Conservation (phyloP, 2,797 vertebrate genomes). For the Brotula barbata region DNA sequence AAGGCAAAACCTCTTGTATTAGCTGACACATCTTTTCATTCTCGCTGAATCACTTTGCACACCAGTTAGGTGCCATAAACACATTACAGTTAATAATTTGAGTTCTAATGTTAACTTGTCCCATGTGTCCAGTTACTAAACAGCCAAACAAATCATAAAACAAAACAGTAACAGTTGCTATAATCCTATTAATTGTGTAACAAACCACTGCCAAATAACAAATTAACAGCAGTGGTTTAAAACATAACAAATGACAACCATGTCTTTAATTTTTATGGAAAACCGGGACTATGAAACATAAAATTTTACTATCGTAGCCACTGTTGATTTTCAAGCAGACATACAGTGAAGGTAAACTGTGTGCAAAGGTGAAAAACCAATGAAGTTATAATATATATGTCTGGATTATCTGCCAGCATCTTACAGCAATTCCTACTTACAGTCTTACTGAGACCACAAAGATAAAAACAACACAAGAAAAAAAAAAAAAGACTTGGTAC, state of each 20-base stretch:
- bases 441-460: too few relatives aligned
- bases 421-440: too few relatives aligned
- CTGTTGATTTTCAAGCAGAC: not conserved
- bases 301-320: too few relatives aligned
- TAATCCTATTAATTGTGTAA: not conserved
- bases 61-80: not conserved
- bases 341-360: too few relatives aligned
- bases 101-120: not conserved
- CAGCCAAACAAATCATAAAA: constrained; percentile 5
- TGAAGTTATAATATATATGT: too few relatives aligned
- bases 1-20: not conserved
- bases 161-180: constrained; percentile 2
- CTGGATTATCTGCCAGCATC: too few relatives aligned
- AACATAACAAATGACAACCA: not conserved
- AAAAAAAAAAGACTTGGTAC: too few relatives aligned
- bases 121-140: not conserved
- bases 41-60: not conserved
- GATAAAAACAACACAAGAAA: too few relatives aligned
- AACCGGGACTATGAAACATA: not conserved
- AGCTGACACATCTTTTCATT: not conserved
- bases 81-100: constrained; percentile 3
- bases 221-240: not conserved
- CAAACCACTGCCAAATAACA: not conserved
- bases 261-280: not conserved
- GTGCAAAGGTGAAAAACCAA: too few relatives aligned